These are phyloP conservation scores for Cerastis leucographa DNA, from an alignment of 2,888 invertebrate genomes.

Conservation along the genomic window DNA sequence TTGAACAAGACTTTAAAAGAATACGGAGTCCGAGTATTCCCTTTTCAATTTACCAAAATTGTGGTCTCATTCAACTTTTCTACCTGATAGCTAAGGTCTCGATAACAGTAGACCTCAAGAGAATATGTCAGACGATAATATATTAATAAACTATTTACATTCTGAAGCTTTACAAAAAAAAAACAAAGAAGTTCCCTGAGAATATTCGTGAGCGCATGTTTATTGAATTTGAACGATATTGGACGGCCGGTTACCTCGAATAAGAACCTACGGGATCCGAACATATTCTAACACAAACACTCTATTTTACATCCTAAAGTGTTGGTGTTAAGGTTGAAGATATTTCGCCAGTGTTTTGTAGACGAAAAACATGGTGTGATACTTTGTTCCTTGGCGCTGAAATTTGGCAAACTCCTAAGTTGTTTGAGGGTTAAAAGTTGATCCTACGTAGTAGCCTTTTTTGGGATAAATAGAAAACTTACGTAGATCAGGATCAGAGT, in stretches of 20 bases:
- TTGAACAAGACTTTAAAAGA: neutral
- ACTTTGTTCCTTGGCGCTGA: slow-evolving; percentile 60
- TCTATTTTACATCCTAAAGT: slow-evolving; percentile 8
- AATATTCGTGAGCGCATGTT: slow-evolving; percentile 66
- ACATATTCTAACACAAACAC: slow-evolving; percentile 10
- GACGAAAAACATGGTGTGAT: slow-evolving; percentile 45
- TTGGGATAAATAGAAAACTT: slow-evolving; percentile 68
- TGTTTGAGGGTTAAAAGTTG: slow-evolving; percentile 64
- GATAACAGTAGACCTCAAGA: slow-evolving; percentile 26
- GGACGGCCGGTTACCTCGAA: slow-evolving; percentile 50
- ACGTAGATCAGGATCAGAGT: slow-evolving; percentile 52
- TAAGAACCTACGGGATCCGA: slow-evolving; percentile 34
- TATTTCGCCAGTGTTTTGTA: slow-evolving; percentile 18
- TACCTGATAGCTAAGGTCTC: slow-evolving; percentile 11
- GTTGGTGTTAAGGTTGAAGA: neutral
- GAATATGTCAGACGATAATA: slow-evolving; percentile 25
- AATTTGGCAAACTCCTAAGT: slow-evolving; percentile 68
- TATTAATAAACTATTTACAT: slow-evolving; percentile 65
- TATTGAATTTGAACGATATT: slow-evolving; percentile 72
- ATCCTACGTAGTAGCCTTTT: slow-evolving; percentile 65
- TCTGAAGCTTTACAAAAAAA: slow-evolving; percentile 38
- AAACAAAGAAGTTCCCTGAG: slow-evolving; percentile 52
- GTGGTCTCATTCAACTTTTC: slow-evolving; percentile 4
- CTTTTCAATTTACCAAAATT: slow-evolving; percentile 9
- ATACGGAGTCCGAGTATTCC: neutral